phyloP scores from a whole-genome alignment of 2,113 vertebrate genomes.

The Porphyrio hochstetteri region DNA sequence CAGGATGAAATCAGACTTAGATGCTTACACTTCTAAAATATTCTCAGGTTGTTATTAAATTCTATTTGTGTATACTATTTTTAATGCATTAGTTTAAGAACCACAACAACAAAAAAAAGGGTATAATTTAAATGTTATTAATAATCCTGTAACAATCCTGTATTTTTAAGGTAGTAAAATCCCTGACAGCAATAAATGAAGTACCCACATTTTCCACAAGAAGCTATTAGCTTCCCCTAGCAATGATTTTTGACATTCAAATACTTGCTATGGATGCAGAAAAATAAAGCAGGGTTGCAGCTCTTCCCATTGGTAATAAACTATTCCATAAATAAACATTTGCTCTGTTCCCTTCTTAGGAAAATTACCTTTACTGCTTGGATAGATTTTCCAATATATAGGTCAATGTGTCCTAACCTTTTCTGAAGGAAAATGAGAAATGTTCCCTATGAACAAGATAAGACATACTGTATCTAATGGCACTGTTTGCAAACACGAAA shows the following conservation, averaged over 20 bases:
- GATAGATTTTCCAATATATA: constrained; percentile 71
- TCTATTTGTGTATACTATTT: not conserved
- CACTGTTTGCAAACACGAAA: constrained; percentile 74
- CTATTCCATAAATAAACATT: constrained; percentile 68
- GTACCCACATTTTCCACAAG: not conserved
- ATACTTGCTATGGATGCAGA: constrained; percentile 42
- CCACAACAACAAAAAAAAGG: not conserved
- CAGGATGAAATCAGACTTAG: not conserved
- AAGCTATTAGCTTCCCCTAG: constrained; percentile 21
- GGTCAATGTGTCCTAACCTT: constrained; percentile 65
- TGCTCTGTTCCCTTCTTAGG: constrained; percentile 55
- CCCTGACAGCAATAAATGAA: constrained; percentile 15
- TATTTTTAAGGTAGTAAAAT: not conserved
- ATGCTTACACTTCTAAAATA: not conserved
- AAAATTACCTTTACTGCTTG: constrained; percentile 64
- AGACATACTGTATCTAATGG: constrained; percentile 53
- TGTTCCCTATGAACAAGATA: constrained; percentile 53
- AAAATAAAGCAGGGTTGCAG: constrained; percentile 37
- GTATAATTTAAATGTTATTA: not conserved
- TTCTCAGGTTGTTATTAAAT: not conserved
- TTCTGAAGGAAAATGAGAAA: constrained; percentile 70
- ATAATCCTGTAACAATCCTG: not conserved
- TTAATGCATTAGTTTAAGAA: not conserved
- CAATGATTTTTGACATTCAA: constrained; percentile 53
- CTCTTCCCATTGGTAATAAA: constrained; percentile 59